Percentiles rank a stretch among this genome's conserved stretches.
Evolutionary conservation across 2,888 invertebrate species (phyloP).

Genomic region (Xestia ashworthii): DNA sequence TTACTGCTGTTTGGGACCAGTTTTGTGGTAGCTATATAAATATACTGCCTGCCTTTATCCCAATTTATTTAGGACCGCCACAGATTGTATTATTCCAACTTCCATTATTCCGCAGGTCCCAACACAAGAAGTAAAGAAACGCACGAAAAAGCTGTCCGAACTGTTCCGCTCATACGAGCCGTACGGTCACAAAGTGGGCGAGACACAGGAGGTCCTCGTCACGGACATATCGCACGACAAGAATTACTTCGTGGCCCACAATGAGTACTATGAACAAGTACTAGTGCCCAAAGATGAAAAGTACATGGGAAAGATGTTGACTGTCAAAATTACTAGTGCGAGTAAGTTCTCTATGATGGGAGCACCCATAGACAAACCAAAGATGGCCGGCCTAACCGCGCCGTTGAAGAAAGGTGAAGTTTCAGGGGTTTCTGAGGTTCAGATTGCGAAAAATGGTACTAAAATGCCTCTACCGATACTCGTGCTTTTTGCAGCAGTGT

Average conservation of each 20-base stretch:
- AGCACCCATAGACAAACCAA: slow-evolving; percentile 91
- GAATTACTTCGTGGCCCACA: slow-evolving; percentile 97
- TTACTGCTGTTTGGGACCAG: too few relatives aligned
- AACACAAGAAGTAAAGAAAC: slow-evolving; percentile 96
- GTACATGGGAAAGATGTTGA: slow-evolving; percentile 95
- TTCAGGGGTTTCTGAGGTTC: slow-evolving; percentile 89
- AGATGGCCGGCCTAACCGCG: slow-evolving; percentile 88
- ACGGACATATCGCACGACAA: slow-evolving; percentile 98
- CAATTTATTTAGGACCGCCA: background rate
- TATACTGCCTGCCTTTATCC: background rate
- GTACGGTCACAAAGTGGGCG: slow-evolving; percentile 93
- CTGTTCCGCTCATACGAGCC: slow-evolving; percentile 97
- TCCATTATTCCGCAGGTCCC: slow-evolving; percentile 90
- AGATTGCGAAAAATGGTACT: slow-evolving; percentile 67
- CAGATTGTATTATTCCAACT: background rate
- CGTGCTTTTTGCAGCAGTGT: slow-evolving; percentile 82
- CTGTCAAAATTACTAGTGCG: slow-evolving; percentile 93
- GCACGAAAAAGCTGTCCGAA: slow-evolving; percentile 97
- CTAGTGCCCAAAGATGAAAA: slow-evolving; percentile 94
- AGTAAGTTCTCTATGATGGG: slow-evolving; percentile 95
- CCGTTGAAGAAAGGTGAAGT: slow-evolving; percentile 90
- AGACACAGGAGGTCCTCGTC: slow-evolving; percentile 95
- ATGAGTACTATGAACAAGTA: slow-evolving; percentile 97
- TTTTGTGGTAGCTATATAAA: too few relatives aligned
- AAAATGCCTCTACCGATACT: slow-evolving; percentile 79